Evolutionary conservation across 2,113 vertebrate genomes (phyloP).

Genomic region (Muntiacus reevesi): DNA sequence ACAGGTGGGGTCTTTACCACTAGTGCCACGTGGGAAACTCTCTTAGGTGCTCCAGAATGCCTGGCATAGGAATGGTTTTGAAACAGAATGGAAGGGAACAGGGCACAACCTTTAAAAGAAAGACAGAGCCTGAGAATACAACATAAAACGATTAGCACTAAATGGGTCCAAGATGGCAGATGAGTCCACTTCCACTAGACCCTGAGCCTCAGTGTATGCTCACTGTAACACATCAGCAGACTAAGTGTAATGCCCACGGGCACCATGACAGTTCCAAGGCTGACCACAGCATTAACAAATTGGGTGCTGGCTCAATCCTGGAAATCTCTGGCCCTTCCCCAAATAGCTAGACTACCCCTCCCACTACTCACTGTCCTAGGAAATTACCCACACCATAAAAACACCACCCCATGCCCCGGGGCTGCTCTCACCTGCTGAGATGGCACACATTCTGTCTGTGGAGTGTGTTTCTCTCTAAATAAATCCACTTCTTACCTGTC

Average conservation of each 20-base stretch:
- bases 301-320: neutral
- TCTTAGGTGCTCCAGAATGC: neutral
- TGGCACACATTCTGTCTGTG: neutral
- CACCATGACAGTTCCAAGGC: fast-evolving
- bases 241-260: neutral
- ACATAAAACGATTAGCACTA: neutral
- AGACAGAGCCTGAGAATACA: neutral
- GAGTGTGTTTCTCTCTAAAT: neutral
- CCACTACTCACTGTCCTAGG: neutral
- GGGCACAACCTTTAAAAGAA: neutral
- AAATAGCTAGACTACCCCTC: neutral
- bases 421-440: neutral
- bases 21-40: neutral
- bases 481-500: neutral
- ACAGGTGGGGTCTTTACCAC: neutral
- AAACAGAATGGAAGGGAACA: neutral
- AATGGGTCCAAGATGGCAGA: neutral
- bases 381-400: neutral
- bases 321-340: neutral
- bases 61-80: neutral
- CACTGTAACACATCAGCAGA: neutral
- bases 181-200: neutral
- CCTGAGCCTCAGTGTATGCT: neutral
- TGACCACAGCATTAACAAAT: neutral
- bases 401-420: neutral